Conservation (phyloP, 2,888 invertebrate genomes). For the Ramazzottius varieornatus region DNA sequence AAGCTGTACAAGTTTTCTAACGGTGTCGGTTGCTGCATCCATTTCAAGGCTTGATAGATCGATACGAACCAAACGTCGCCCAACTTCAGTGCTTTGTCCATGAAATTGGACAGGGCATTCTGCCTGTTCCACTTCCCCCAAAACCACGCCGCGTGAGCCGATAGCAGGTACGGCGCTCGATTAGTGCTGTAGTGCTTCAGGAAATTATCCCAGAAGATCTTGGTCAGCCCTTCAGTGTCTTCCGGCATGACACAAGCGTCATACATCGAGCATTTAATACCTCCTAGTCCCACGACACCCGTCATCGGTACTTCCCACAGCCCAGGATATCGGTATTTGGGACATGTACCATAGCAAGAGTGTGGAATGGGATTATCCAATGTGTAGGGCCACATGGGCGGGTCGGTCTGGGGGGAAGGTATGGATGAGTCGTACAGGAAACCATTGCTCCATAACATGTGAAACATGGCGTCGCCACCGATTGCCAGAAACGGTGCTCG, state of each 20-base stretch:
- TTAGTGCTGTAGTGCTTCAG: not conserved
- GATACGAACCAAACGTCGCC: not conserved
- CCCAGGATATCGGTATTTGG: constrained; percentile 31
- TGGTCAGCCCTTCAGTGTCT: not conserved
- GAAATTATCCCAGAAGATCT: not conserved
- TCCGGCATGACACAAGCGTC: not conserved
- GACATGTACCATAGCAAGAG: constrained; percentile 23
- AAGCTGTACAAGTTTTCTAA: not conserved
- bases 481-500: constrained; percentile 1
- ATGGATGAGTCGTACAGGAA: not conserved
- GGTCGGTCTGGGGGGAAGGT: not conserved
- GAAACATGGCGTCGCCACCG: not conserved
- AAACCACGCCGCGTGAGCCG: not conserved
- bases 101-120: not conserved
- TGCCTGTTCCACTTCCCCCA: not conserved
- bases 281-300: constrained; percentile 26
- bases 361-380: not conserved
- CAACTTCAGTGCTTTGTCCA: not conserved
- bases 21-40: not conserved
- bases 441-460: not conserved
- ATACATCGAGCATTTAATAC: not conserved
- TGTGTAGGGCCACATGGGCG: not conserved
- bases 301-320: constrained; percentile 40
- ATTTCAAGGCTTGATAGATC: not conserved
- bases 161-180: not conserved